Evolutionary conservation across 2,888 invertebrate species (phyloP).

Genomic region (Aphrophora alni): DNA sequence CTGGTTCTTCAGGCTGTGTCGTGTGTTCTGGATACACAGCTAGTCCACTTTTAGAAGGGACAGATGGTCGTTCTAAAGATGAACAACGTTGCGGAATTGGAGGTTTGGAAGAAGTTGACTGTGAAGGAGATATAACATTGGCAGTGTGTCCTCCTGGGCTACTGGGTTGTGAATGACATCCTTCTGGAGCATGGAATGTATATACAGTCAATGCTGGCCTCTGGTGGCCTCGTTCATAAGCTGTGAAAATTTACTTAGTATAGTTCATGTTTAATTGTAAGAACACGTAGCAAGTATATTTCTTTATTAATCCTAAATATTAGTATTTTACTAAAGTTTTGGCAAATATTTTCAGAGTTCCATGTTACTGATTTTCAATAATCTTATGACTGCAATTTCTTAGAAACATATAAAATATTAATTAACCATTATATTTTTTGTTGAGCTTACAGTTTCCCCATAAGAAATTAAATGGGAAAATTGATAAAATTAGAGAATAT

Average conservation of each 20-base stretch:
- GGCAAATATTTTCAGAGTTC: too few relatives aligned
- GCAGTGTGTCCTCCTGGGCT: conserved; percentile 55
- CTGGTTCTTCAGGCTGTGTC: background rate
- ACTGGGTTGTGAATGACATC: conserved; percentile 59
- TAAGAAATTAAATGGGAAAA: too few relatives aligned
- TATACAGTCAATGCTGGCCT: conserved; percentile 86
- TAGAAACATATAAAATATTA: too few relatives aligned
- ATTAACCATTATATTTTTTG: too few relatives aligned
- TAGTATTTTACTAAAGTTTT: too few relatives aligned
- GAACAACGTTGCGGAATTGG: conserved; percentile 84
- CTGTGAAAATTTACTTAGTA: too few relatives aligned
- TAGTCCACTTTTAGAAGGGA: conserved; percentile 60
- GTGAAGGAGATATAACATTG: conserved; percentile 53
- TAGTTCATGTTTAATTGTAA: background rate
- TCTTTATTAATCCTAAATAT: background rate
- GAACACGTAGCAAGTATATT: background rate
- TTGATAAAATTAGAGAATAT: too few relatives aligned
- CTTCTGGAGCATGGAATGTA: conserved; percentile 82
- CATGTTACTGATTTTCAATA: too few relatives aligned
- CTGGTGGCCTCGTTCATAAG: conserved; percentile 84
- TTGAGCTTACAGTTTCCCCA: too few relatives aligned
- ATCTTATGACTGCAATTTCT: too few relatives aligned
- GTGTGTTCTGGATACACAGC: conserved; percentile 44
- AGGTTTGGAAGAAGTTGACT: conserved; percentile 61
- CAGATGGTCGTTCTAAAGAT: conserved; percentile 79